phyloP scores from a whole-genome alignment of 2,113 vertebrate species.

The Pelodiscus sinensis region DNA sequence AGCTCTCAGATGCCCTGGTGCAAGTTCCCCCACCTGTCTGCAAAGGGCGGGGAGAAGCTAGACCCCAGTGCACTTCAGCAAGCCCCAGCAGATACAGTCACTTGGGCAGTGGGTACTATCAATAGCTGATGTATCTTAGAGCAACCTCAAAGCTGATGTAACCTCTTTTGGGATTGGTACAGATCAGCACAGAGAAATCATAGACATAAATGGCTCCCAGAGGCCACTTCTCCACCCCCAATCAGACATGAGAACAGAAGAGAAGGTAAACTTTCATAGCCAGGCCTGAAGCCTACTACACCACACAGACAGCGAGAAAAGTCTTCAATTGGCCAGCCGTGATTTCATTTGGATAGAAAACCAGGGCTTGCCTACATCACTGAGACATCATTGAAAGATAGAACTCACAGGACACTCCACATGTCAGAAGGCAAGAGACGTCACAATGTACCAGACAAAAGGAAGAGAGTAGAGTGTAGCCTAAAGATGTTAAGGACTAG shows the following conservation, averaged over 20 bases:
- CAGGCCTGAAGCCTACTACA: no score
- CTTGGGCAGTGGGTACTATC: background rate
- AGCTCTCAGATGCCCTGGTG: background rate
- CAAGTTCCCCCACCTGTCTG: background rate
- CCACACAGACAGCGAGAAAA: background rate
- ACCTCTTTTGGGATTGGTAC: background rate
- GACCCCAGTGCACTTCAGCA: accelerated
- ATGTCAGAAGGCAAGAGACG: background rate
- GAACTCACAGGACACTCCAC: background rate
- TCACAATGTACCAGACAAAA: background rate
- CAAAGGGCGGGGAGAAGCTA: background rate
- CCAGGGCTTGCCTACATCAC: background rate
- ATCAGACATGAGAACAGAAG: background rate
- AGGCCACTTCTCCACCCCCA: background rate
- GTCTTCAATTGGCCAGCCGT: background rate
- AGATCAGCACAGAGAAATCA: background rate
- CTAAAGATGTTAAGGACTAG: no score
- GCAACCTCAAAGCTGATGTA: background rate
- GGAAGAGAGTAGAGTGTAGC: background rate
- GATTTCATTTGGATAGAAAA: background rate
- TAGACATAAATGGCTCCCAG: background rate
- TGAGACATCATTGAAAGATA: background rate
- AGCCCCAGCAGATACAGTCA: background rate
- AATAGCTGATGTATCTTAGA: background rate
- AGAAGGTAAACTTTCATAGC: background rate